A percentile compares a stretch with the other conserved stretches of the same genome.
These are phyloP conservation scores for Syrista parreyssii DNA, from an alignment of 2,888 invertebrate genomes.

Conservation along the genomic window DNA sequence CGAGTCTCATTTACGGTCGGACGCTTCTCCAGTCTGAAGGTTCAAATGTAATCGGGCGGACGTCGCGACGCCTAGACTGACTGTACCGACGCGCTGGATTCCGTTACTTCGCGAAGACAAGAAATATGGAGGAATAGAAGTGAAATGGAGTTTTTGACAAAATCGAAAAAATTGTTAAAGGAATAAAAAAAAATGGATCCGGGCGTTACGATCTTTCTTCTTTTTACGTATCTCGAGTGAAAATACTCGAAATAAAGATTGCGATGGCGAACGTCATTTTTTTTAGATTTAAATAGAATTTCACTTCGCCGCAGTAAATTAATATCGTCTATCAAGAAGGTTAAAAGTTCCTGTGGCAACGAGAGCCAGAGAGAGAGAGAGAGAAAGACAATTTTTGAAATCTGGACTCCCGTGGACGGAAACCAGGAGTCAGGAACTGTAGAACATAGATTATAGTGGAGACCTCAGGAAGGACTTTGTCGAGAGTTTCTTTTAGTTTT, in stretches of 20 bases:
- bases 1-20: neutral
- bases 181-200: no score
- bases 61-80: no score
- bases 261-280: no score
- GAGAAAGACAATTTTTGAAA: conserved; percentile 26
- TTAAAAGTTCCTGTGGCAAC: neutral
- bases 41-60: no score
- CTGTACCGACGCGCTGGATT: no score
- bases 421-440: neutral
- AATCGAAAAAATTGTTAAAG: no score
- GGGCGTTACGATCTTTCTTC: no score
- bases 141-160: conserved; percentile 3
- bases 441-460: neutral
- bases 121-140: neutral
- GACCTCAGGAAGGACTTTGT: neutral
- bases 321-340: neutral
- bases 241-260: no score
- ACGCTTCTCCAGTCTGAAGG: neutral
- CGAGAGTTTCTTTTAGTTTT: conserved; percentile 10
- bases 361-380: neutral
- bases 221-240: no score
- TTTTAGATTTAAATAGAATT: neutral
- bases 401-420: conserved; percentile 8
- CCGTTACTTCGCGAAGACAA: no score
- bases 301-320: neutral